Base-by-base conservation (phyloP, 1,140 invertebrate species). In the Drosophila kepulauana region DNA sequence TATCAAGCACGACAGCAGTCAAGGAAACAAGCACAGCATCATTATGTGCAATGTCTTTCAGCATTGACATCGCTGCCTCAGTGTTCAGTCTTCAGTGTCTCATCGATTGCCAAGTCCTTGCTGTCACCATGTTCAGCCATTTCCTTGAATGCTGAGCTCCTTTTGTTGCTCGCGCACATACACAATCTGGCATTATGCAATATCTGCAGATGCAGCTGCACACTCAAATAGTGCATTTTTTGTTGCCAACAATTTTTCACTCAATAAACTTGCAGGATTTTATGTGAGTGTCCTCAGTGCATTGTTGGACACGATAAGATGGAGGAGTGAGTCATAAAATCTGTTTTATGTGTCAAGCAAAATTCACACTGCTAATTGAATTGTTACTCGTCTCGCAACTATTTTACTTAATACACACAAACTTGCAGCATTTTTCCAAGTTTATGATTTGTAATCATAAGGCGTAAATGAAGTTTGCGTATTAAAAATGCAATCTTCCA, bases 311-410 rank as follows among this genome's bases (percentile, higher is more conserved):
- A 58, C 11, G 10, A 48, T 67, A 13, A 43, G 45, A 67, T 66
- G 49, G 49, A 30, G 25, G 61, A 86, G 61, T 68, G 68, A 82
- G 84, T 45, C 54, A 79, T 87, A 76, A 86, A 87, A 76, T 59
- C 61, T 46, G 20, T 76, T 81, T 86, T 80, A 84, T 78, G 59
- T 69, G 64, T 5, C 20, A 74, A 67, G 64, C 71, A 73, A 77
- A 78, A 81, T 85, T 76, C 64, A 66, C 51, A 52, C 52, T 45
- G 66, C 72, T 84, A 85, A 85, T 81, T 85, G 78, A 85, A 85
- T 85, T 85, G 74, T 68, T 78, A 68, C 46, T 38, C 13, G 28
- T 59, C 7, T 1, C 16, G 35, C 35, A 43, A 43, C 41, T 43
- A 43, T 43, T 43, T 43, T n/a, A 54, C 11, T 35, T 13, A 54